Conservation (phyloP, 2,797 vertebrate species). For the Balearica regulorum region DNA sequence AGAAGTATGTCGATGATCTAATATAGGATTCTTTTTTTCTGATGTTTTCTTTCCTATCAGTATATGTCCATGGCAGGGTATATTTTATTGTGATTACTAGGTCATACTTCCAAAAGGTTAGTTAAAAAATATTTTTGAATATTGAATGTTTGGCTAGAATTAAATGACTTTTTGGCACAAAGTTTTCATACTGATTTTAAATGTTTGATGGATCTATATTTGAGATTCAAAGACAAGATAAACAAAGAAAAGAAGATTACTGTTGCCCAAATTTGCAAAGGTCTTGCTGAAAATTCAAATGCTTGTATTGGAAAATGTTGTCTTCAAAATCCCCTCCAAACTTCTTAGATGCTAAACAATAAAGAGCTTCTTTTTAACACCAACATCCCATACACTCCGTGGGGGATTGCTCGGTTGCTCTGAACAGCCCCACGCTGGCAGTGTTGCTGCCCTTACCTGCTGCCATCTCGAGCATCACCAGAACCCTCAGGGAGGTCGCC, state of each 20-base stretch:
- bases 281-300: neutral
- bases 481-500: neutral
- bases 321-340: neutral
- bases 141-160: neutral
- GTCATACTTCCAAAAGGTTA: neutral
- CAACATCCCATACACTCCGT: neutral
- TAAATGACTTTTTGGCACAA: neutral
- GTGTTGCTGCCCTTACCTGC: neutral
- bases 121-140: neutral
- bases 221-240: neutral
- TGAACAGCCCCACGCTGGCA: fast-evolving
- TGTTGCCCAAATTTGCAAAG: neutral
- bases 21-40: neutral
- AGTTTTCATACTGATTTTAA: neutral
- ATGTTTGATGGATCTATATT: neutral
- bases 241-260: neutral
- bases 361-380: neutral
- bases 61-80: neutral
- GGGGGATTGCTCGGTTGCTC: neutral
- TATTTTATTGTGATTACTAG: neutral
- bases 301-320: neutral
- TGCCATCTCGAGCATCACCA: neutral
- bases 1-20: neutral
- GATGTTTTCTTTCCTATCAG: neutral
- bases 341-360: neutral